Evolutionary conservation across 92 coral and sea anemone genomes (phyloP).

Genomic region (Epizoanthus illoricatus): DNA sequence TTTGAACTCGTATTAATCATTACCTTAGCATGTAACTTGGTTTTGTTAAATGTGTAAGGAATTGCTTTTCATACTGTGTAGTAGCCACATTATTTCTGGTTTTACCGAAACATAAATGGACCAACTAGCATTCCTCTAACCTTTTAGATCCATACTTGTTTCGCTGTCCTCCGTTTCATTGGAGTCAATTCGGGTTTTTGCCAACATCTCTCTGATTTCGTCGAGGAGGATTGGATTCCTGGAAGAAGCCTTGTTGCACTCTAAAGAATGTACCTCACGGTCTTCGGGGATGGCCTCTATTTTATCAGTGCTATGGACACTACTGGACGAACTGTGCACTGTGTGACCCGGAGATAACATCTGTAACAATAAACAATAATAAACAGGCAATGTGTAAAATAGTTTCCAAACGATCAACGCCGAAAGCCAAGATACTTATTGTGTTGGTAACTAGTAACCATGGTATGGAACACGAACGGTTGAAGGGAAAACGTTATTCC

Average conservation of each 20-base stretch:
- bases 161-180: background rate
- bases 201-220: slow-evolving; percentile 18
- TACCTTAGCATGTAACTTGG: no score
- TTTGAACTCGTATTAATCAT: no score
- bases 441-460: no score
- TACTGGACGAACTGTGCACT: slow-evolving; percentile 73
- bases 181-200: slow-evolving; percentile 10
- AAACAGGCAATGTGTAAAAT: background rate
- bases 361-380: background rate
- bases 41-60: no score
- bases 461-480: no score
- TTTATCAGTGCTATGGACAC: slow-evolving; percentile 38
- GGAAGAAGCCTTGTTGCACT: background rate
- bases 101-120: no score
- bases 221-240: slow-evolving; percentile 12
- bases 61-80: no score
- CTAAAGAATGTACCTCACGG: background rate
- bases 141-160: background rate
- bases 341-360: slow-evolving; percentile 33
- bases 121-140: background rate
- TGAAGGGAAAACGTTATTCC: no score
- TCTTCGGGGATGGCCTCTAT: background rate
- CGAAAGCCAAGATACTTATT: no score
- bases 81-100: no score
- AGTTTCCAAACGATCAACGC: no score